Evolutionary conservation across 2,888 invertebrate species (phyloP).

Genomic region (Ectemnius cavifrons): DNA sequence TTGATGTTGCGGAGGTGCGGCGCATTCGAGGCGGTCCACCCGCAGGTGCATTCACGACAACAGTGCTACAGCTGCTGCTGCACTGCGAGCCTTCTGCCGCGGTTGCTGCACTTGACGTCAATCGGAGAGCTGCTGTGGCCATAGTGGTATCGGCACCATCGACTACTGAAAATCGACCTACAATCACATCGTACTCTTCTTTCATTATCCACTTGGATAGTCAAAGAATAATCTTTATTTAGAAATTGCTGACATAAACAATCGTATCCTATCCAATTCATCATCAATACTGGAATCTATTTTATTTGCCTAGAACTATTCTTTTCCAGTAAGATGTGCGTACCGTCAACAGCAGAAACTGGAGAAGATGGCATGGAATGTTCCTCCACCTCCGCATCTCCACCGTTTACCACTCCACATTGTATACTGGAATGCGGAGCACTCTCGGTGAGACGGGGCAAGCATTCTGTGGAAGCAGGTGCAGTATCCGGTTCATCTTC

Average conservation of each 20-base stretch:
- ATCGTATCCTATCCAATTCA: too few species aligned
- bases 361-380: constrained; percentile 69
- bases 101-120: constrained; percentile 51
- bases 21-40: constrained; percentile 79
- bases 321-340: constrained; percentile 11
- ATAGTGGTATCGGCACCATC: constrained; percentile 66
- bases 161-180: constrained; percentile 62
- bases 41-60: constrained; percentile 84
- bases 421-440: constrained; percentile 56
- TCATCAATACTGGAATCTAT: too few species aligned
- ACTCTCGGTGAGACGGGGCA: constrained; percentile 80
- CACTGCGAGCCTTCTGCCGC: constrained; percentile 85
- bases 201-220: constrained; percentile 1
- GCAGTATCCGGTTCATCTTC: constrained; percentile 95
- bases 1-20: constrained; percentile 88
- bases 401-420: constrained; percentile 58
- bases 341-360: constrained; percentile 70
- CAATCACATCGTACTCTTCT: neutral
- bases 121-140: constrained; percentile 47
- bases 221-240: neutral
- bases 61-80: constrained; percentile 92
- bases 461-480: constrained; percentile 91
- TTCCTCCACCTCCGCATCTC: constrained; percentile 51
- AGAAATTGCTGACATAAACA: too few species aligned
- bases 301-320: too few species aligned